Conservation (phyloP, 2,113 vertebrate species). For the Tringa solitaria region DNA sequence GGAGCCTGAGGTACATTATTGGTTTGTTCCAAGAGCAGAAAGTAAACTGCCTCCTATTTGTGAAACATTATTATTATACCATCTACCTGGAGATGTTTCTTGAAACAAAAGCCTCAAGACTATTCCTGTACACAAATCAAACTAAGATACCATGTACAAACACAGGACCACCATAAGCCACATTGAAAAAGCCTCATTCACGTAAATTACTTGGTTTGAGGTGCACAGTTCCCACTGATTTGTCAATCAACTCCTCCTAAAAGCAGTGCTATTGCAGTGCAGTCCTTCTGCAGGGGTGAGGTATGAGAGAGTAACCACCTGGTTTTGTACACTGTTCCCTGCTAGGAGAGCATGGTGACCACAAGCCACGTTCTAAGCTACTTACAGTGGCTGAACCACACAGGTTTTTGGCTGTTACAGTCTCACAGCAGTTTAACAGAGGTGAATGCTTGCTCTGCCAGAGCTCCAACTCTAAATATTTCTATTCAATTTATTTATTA, state of each 20-base stretch:
- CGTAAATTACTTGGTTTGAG: neutral
- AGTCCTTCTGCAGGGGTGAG: neutral
- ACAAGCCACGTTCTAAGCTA: neutral
- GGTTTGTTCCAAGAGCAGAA: constrained; percentile 57
- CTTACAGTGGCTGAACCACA: neutral
- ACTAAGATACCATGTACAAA: neutral
- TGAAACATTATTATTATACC: constrained; percentile 54
- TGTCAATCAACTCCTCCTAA: neutral
- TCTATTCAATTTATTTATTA: neutral
- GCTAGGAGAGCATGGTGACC: neutral
- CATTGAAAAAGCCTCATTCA: neutral
- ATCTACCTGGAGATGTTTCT: constrained; percentile 34
- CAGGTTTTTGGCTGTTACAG: neutral
- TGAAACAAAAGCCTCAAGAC: constrained; percentile 40
- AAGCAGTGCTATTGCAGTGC: neutral
- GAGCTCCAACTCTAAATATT: neutral
- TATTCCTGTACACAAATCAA: constrained; percentile 7
- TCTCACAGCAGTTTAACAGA: neutral
- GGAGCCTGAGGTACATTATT: constrained; percentile 57
- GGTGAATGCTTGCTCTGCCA: neutral
- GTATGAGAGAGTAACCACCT: neutral
- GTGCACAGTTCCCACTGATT: neutral
- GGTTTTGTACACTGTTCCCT: neutral
- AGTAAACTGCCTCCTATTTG: constrained; percentile 55
- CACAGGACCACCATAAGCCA: neutral